These are phyloP conservation scores for Helicolenus hilgendorfi DNA, from an alignment of 2,797 vertebrate species.

Conservation along the genomic window DNA sequence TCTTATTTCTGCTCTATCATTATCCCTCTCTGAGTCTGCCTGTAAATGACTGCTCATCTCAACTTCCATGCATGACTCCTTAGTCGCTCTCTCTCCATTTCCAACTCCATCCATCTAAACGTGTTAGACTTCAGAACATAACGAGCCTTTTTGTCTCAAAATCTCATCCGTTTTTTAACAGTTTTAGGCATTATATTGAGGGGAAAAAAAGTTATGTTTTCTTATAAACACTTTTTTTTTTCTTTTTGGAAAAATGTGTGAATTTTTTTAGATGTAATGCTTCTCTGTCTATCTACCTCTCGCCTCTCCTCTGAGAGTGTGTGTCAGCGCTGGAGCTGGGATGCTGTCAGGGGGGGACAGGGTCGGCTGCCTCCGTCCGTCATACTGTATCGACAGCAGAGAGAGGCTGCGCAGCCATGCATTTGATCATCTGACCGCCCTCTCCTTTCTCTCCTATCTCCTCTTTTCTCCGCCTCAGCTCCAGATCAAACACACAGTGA, in stretches of 20 bases:
- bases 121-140: neutral
- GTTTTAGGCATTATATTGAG: neutral
- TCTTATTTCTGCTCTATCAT: conserved; percentile 7
- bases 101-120: neutral
- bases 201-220: neutral
- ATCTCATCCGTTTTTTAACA: neutral
- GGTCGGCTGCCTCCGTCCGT: conserved; percentile 68
- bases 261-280: neutral
- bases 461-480: conserved; percentile 87
- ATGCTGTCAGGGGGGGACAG: conserved; percentile 58
- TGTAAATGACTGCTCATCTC: conserved; percentile 11
- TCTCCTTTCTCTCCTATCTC: conserved; percentile 51
- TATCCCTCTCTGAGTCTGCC: conserved; percentile 9
- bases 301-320: conserved; percentile 47
- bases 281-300: neutral
- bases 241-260: neutral
- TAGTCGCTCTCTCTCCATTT: neutral
- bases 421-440: conserved; percentile 78
- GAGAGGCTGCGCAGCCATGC: conserved; percentile 78
- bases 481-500: conserved; percentile 99
- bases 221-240: neutral
- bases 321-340: conserved; percentile 58
- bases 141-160: neutral
- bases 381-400: conserved; percentile 66
- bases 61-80: neutral